Conservation (phyloP, 2,888 invertebrate species). For the Halictus ligatus region DNA sequence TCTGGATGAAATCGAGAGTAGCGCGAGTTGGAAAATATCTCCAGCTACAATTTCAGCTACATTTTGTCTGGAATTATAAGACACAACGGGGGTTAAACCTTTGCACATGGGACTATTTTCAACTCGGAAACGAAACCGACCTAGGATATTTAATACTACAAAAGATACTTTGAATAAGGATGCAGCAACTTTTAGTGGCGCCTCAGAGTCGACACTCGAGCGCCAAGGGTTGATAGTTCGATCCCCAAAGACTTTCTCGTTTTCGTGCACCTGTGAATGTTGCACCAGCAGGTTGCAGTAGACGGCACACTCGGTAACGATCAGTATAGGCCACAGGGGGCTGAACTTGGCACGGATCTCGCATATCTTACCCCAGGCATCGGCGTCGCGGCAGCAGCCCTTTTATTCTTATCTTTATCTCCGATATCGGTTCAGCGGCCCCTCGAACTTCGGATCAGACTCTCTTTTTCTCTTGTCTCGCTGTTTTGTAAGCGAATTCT, state of each 20-base stretch:
- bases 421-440: neutral
- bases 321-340: neutral
- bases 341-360: neutral
- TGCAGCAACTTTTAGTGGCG: too few relatives aligned
- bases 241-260: neutral
- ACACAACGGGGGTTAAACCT: too few relatives aligned
- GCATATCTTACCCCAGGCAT: neutral
- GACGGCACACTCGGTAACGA: neutral
- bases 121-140: too few relatives aligned
- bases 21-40: too few relatives aligned
- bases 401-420: neutral
- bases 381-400: neutral
- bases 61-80: too few relatives aligned
- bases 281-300: neutral
- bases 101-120: too few relatives aligned
- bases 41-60: too few relatives aligned
- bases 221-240: neutral
- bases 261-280: neutral
- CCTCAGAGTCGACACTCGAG: too few relatives aligned
- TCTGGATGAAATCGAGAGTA: too few relatives aligned
- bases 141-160: too few relatives aligned
- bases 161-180: too few relatives aligned
- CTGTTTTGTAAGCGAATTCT: slow-evolving; percentile 4
- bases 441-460: neutral
- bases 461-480: neutral